Evolutionary conservation across 2,113 vertebrate species (phyloP).

Genomic region (Cariama cristata): DNA sequence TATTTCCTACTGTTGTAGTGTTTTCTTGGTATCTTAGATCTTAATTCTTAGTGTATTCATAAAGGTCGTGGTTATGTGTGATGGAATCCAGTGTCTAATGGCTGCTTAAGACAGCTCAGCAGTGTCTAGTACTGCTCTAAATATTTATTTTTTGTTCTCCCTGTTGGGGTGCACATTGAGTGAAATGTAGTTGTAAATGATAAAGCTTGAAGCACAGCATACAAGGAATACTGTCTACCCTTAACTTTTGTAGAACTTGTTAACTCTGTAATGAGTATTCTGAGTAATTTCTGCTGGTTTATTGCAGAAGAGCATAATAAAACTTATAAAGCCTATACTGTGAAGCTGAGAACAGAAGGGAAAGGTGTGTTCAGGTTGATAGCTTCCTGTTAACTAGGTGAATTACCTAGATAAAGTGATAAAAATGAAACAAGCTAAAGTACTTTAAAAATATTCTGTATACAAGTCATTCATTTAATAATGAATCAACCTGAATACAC

Average conservation of each 20-base stretch:
- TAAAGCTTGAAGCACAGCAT: neutral
- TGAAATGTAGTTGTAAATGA: neutral
- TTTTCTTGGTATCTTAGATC: neutral
- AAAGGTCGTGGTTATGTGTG: neutral
- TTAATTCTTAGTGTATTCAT: neutral
- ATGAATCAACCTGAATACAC: neutral
- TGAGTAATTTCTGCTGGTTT: neutral
- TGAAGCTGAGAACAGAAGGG: neutral
- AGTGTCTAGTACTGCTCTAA: neutral
- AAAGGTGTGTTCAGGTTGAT: neutral
- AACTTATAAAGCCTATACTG: neutral
- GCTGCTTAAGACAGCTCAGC: neutral
- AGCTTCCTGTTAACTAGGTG: neutral
- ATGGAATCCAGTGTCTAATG: neutral
- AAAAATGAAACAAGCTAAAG: neutral
- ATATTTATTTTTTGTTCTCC: neutral
- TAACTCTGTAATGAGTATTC: neutral
- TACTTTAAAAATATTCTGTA: neutral
- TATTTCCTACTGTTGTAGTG: neutral
- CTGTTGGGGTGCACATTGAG: accelerated
- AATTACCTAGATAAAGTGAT: neutral
- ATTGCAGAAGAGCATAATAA: neutral
- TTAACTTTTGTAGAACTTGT: neutral
- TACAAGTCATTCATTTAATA: neutral
- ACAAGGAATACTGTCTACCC: neutral